These are phyloP conservation scores for Polypterus bichir DNA, from an alignment of 2,113 vertebrate genomes.

Conservation along the genomic window DNA sequence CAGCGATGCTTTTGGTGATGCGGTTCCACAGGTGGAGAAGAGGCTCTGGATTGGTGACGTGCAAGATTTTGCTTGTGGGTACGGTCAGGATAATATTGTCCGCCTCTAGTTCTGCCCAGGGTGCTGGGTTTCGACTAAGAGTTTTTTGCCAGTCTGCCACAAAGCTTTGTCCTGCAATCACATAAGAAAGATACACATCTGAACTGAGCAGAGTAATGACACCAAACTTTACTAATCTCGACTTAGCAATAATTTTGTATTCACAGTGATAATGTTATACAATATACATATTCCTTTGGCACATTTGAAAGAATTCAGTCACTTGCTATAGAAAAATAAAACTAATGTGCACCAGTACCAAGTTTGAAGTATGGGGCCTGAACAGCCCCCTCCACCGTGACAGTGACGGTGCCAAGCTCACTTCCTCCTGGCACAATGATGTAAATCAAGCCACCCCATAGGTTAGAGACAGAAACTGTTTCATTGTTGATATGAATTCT, in stretches of 20 bases:
- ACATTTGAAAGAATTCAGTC: too few species aligned
- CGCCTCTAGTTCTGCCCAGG: conserved; percentile 53
- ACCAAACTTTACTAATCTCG: too few species aligned
- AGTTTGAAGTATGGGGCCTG: conserved; percentile 47
- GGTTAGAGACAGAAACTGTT: conserved; percentile 28
- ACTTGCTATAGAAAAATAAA: too few species aligned
- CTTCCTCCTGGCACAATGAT: conserved; percentile 33
- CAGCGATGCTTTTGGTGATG: conserved; percentile 41
- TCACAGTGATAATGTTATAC: too few species aligned
- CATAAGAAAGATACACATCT: too few species aligned
- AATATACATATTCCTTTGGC: too few species aligned
- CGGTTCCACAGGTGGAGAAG: conserved; percentile 40
- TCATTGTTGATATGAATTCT: conserved; percentile 28
- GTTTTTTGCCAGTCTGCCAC: conserved; percentile 32
- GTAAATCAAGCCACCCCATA: conserved; percentile 54
- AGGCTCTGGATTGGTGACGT: conserved; percentile 25
- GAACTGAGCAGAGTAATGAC: too few species aligned
- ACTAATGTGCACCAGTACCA: too few species aligned
- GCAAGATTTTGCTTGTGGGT: conserved; percentile 26
- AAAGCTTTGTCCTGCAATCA: conserved; percentile 37
- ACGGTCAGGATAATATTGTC: conserved; percentile 48
- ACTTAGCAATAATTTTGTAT: too few species aligned
- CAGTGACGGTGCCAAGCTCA: conserved; percentile 27
- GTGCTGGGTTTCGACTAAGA: conserved; percentile 24
- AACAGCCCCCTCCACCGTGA: conserved; percentile 33